Evolutionary conservation across 2,113 vertebrate genomes (phyloP).

Genomic region (Patagioenas fasciata): DNA sequence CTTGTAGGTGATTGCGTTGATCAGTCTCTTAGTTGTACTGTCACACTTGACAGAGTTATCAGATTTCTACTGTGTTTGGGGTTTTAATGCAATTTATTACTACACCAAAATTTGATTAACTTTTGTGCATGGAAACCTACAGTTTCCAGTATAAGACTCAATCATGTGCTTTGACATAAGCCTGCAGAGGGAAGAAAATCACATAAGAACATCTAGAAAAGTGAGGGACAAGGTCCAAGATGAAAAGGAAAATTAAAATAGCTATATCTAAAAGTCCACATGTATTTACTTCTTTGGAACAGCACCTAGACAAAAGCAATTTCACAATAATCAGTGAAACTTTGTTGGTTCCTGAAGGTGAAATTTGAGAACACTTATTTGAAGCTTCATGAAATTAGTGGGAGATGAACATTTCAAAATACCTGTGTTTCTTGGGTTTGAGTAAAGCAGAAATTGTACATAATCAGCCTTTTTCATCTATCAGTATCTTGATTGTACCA

Average conservation of each 20-base stretch:
- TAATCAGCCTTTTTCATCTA: not conserved
- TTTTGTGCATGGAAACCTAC: too few species aligned
- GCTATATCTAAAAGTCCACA: not conserved
- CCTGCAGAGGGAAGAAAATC: not conserved
- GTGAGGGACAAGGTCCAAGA: not conserved
- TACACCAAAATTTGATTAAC: too few species aligned
- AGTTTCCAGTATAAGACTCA: not conserved
- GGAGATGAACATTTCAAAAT: not conserved
- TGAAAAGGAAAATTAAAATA: not conserved
- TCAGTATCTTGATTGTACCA: not conserved
- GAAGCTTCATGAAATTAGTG: not conserved
- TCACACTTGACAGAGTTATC: too few species aligned
- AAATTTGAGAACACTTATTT: not conserved
- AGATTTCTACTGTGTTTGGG: too few species aligned
- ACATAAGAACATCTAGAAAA: not conserved
- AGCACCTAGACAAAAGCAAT: not conserved
- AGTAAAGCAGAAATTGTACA: not conserved
- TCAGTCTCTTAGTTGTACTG: too few species aligned
- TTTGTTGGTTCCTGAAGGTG: not conserved
- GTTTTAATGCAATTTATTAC: too few species aligned
- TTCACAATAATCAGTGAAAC: not conserved
- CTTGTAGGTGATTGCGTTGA: too few species aligned
- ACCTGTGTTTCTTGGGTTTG: not conserved
- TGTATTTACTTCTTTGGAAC: not conserved
- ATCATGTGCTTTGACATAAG: not conserved